phyloP scores from a whole-genome alignment of 2,797 vertebrate genomes.

The Rhincodon typus region DNA sequence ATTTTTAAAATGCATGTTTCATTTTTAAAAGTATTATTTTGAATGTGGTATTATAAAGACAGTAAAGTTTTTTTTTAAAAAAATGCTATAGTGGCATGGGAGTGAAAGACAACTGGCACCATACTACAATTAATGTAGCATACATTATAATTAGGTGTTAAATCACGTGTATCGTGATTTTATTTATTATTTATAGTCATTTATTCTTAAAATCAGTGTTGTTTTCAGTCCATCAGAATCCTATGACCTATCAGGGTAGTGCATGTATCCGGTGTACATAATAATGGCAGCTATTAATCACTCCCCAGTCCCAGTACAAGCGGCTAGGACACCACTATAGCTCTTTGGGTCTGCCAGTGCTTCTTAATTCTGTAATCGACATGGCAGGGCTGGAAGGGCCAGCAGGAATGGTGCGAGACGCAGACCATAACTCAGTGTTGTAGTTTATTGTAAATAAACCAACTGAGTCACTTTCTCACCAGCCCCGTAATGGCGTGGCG shows the following conservation, averaged over 20 bases:
- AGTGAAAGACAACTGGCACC: neutral
- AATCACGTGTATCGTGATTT: neutral
- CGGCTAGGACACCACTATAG: neutral
- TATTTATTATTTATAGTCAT: neutral
- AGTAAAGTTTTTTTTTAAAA: neutral
- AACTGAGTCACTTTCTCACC: neutral
- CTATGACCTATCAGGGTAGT: neutral
- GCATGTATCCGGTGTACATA: neutral
- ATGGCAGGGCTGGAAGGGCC: neutral
- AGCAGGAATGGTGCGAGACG: neutral
- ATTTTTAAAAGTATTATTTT: constrained; percentile 6
- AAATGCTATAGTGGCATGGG: neutral
- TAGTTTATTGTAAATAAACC: neutral
- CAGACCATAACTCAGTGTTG: neutral
- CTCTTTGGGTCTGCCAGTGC: neutral
- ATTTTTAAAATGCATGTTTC: neutral
- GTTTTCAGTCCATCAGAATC: neutral
- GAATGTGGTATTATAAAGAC: neutral
- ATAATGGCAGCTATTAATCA: neutral
- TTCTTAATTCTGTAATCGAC: neutral
- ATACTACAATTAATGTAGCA: neutral
- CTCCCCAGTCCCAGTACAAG: neutral
- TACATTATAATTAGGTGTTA: neutral
- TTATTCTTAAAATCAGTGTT: neutral
- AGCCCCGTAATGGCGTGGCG: neutral